Evolutionary conservation across 2,888 invertebrate species (phyloP), one percentile per base, ranked within the genome.

Genomic region (Griposia aprilina): DNA sequence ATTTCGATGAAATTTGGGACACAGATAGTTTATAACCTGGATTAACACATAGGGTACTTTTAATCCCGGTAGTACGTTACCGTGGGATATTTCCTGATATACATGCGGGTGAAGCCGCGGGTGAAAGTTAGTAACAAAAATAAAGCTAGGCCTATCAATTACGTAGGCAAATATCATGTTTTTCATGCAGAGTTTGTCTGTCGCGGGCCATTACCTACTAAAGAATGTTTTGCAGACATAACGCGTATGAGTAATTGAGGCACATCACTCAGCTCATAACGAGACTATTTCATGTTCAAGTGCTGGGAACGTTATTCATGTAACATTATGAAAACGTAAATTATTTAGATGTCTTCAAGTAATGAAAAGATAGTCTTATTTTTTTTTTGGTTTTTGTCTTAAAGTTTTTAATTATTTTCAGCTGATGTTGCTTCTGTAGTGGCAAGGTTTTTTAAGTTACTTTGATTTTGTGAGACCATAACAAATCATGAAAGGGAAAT

Each of bases 201-300:
- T 80, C 74, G 45, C 57, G n/a, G 55, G 55, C 73, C 75, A 85
- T 84, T 84, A 84, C 77, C 60, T 45, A 52, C 52, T 70, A 59
- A 83, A 87, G 84, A 87, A 87, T 88, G 78, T 87, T 86, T 83
- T 78, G 67, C 87, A 82, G 84, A 84, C 82, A 83, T 77, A 86
- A 90, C 80, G 83, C 83, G 78, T 66, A 84, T 90, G 91, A 92
- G 86, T 90, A 90, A 92, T 92, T 83, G 87, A 83, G 45, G 74
- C 80, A 86, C 89, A 92, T 91, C 86, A 84, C 82, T 92, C 88
- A 86, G 86, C 88, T 89, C 85, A 89, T 89, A 90, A 88, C 88
- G 74, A 81, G 76, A 84, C 80, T 81, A 74, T 85, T 74, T 69
- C 71, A 78, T 68, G 71, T 81, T 86, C 66, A 81, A 85, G 70